Base-by-base conservation (phyloP, 2,113 vertebrate genomes). In the Puntigrus tetrazona region DNA sequence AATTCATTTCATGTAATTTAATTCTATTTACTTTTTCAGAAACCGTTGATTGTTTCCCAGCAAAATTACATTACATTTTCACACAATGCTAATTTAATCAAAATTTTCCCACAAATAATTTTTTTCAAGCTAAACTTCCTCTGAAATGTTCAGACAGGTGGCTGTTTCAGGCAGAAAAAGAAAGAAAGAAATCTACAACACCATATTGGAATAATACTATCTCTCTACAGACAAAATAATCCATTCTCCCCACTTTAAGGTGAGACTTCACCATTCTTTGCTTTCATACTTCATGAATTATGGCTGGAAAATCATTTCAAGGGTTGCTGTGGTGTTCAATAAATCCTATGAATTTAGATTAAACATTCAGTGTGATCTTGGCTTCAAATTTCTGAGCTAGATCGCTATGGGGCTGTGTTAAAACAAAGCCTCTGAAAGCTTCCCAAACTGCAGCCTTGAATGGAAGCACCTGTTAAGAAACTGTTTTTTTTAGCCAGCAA, bases 271-370 rank as follows among this genome's bases (percentile, higher is more conserved):
- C 41, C 52, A 63, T 82, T 87, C 75, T 87, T 45, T 81, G 76
- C 76, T 81, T 87, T 80, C 61, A 88, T 43, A 63, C 88, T 84
- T 73, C 59, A 87, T 87, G 84, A 87, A 81, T 84, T 81, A 85
- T 65, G 82, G 29, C 86, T 73, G 59, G 77, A 85, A 85, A 88
- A 86, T 84, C 31, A 34, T 70, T 84, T 88, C 63, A 83, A 78
- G 81, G 84, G 81, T 81, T 86, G 61, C 82, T 74, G 81, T 55
- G 27, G 70, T 50, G 59, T 86, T 86, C 81, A 81, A 84, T 86
- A 86, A 88, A 88, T 86, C 69, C 82, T 52, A 81, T 81, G 81
- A 76, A 86, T 84, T 86, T 86, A 81, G 85, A 88, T 88, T 65
- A 86, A 88, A 86, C 81, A 74, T 77, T 87, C 74, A 59, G 84